phyloP scores from a whole-genome alignment of 1,140 invertebrate species.

The Lepidurus packardi region DNA sequence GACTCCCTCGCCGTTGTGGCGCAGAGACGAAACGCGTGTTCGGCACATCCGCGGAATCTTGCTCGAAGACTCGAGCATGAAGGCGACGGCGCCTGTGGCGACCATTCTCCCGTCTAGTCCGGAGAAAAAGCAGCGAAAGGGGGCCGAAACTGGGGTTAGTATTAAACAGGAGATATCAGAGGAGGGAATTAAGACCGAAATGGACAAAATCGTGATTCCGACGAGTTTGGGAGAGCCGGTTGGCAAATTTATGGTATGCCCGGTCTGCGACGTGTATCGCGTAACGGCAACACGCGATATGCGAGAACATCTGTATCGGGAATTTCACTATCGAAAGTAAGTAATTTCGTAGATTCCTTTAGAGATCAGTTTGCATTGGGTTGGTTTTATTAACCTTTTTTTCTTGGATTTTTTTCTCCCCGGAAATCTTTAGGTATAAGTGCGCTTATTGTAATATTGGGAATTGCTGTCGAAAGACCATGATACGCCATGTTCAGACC shows the following conservation, averaged over 20 bases:
- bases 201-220: conserved; percentile 39
- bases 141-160: not conserved
- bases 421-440: conserved; percentile 55
- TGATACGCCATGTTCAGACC: conserved; percentile 60
- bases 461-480: conserved; percentile 48
- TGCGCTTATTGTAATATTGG: conserved; percentile 37
- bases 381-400: too few relatives aligned
- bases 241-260: conserved; percentile 47
- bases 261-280: conserved; percentile 50
- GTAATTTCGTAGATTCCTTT: conserved; percentile 26
- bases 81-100: conserved; percentile 35
- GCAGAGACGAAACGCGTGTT: conserved; percentile 50
- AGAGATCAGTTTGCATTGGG: not conserved
- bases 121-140: conserved; percentile 30
- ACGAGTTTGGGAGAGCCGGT: conserved; percentile 46
- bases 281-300: conserved; percentile 50
- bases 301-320: conserved; percentile 52
- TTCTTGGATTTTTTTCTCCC: too few relatives aligned
- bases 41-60: conserved; percentile 57
- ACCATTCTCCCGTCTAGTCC: conserved; percentile 37
- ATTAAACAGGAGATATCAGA: conserved; percentile 33
- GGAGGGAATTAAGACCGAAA: conserved; percentile 34
- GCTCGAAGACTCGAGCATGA: conserved; percentile 48
- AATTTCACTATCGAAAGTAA: conserved; percentile 51
- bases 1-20: conserved; percentile 57